Base-by-base conservation (phyloP, 2,797 vertebrate genomes). In the Decapterus maruadsi region DNA sequence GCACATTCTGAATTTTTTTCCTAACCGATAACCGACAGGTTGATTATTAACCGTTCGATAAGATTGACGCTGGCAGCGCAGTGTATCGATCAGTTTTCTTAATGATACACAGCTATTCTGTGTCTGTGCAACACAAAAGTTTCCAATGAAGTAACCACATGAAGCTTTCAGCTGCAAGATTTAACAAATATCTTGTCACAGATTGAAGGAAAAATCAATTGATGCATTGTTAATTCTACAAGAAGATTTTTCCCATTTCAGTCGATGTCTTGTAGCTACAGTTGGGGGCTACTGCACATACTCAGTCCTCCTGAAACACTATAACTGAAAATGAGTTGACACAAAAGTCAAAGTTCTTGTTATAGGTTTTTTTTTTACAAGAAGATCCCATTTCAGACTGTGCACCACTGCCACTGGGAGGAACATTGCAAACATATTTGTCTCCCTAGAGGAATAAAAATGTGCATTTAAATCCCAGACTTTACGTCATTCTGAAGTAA, bases 361-460 rank as follows among this genome's bases (percentile, higher is more conserved):
- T n/a, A n/a, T n/a, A n/a, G n/a, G 26, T 26, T 26, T 26, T 26
- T 26, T 26, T 26, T 26, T n/a, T n/a, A n/a, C n/a, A n/a, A n/a
- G n/a, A n/a, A n/a, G n/a, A n/a, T n/a, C n/a, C n/a, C n/a, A n/a
- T n/a, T 31, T 31, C 31, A 3, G 31, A 31, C 31, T 31, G 31
- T 34, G 31, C 31, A 34, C 31, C 31, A 34, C 31, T 34, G 31
- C n/a, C n/a, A n/a, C n/a, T 45, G 31, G 66, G 64, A 69, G 46
- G 36, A n/a, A 2, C 40, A 34, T 17, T 67, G 19, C 22, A 43
- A 67, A 53, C 22, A 6, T 12, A 6, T 53, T 53, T 22, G 13
- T 16, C 8, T 22, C 26, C 61, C 11, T 43, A 61, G 43, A 50
- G 42, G 34, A 61, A 66, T 56, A 50, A 55, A 71, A 61, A 65